Conservation (phyloP, 2,113 vertebrate species). For the Ptilonorhynchus violaceus region DNA sequence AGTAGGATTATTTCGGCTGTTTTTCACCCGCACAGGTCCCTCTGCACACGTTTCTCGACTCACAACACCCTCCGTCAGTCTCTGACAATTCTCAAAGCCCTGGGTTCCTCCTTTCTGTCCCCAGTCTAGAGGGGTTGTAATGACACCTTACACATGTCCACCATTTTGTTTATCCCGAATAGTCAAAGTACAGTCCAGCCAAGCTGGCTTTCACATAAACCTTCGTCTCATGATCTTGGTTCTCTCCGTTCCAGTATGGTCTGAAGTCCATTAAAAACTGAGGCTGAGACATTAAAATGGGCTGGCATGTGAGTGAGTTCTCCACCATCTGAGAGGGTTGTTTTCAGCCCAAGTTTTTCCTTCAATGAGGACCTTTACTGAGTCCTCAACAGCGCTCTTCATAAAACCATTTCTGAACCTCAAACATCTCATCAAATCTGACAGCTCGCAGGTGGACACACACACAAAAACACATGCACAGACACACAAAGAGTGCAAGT, state of each 20-base stretch:
- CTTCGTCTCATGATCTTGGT: accelerated
- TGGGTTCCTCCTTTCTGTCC: not conserved
- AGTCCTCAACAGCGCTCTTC: not conserved
- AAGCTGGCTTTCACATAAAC: not conserved
- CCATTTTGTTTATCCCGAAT: not conserved
- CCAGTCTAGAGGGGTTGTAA: not conserved
- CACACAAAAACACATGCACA: accelerated
- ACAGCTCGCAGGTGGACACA: not conserved
- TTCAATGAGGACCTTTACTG: not conserved
- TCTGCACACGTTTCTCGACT: not conserved
- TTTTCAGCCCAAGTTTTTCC: not conserved
- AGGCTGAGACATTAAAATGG: not conserved
- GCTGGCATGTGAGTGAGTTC: not conserved
- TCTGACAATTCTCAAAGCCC: not conserved
- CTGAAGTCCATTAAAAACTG: not conserved
- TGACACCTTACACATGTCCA: not conserved
- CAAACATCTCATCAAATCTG: not conserved
- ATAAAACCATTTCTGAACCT: not conserved
- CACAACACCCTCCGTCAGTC: not conserved
- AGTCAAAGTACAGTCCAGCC: not conserved
- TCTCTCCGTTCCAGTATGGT: not conserved
- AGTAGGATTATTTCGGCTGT: not conserved
- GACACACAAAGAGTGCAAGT: not conserved
- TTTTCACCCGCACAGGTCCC: not conserved
- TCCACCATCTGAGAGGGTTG: not conserved